Base-by-base conservation (phyloP, 2,797 vertebrate species). In the Synanceia verrucosa region DNA sequence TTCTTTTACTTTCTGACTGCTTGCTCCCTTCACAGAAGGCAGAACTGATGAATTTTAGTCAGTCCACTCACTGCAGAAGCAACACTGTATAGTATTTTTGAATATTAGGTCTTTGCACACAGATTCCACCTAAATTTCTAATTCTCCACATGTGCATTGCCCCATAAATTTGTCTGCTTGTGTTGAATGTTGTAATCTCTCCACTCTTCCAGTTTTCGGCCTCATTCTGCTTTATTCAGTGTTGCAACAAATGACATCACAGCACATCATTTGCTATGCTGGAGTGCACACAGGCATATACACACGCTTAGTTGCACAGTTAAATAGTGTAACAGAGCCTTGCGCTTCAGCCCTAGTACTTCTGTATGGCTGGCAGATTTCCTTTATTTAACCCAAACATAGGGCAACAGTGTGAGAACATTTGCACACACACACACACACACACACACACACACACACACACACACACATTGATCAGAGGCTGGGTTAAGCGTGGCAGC, bases 351-450 rank as follows among this genome's bases (percentile, higher is more conserved):
- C 84, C 63, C 62, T 43, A 70, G 82, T 85, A 70, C 79, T 92
- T 93, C 89, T 73, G 83, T 91, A 92, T 92, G 91, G 92, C 86
- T 88, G 87, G 86, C 85, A 91, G 91, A 92, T 89, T 92, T 90
- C 78, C 83, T 93, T 93, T 93, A 92, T 92, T 93, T 92, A 94
- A 91, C 91, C 88, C 91, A 90, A 93, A 92, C 90, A 90, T 79
- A 67, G 75, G 78, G 83, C 86, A 91, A 79, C 78, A 82, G 86
- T 89, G 86, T 85, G 79, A 85, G 88, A 88, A 85, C 88, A 89
- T 89, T 86, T 86, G 70, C 82, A 76, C 82, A 66, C 70, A 61
- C 58, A 33, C 65, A 73, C 68, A 72, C 43, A 74, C 53, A 64
- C 34, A 70, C 65, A 83, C 61, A 23, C 65, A 51, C 66, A 78